Conservation (phyloP, 2,113 vertebrate genomes). For the Sturnira hondurensis region DNA sequence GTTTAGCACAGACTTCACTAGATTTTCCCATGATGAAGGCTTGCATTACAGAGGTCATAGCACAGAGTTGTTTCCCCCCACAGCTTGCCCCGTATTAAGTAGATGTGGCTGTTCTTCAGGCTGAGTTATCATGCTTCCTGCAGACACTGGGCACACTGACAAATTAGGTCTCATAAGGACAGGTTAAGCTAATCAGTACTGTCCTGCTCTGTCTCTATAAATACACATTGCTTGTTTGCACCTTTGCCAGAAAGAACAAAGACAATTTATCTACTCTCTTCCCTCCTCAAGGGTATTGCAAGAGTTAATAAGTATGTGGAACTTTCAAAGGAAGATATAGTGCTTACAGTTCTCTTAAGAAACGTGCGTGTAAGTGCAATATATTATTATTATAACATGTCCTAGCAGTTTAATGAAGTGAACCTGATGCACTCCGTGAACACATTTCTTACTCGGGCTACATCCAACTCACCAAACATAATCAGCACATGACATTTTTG, state of each 20-base stretch:
- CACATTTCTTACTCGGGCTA: neutral
- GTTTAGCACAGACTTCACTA: neutral
- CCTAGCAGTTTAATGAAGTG: neutral
- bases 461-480: constrained; percentile 1
- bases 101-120: neutral
- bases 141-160: neutral
- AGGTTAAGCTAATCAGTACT: neutral
- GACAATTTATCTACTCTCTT: neutral
- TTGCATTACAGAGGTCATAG: neutral
- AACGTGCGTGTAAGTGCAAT: neutral
- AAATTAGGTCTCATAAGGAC: neutral
- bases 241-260: neutral
- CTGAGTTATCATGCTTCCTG: neutral
- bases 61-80: neutral
- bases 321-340: neutral
- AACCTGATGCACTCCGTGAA: neutral
- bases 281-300: neutral
- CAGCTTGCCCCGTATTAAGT: neutral
- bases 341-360: neutral
- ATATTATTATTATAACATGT: neutral
- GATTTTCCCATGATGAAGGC: neutral
- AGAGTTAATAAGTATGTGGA: neutral
- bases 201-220: neutral
- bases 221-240: neutral
- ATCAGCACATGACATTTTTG: neutral